Conservation (phyloP, 2,113 vertebrate genomes). For the Osmerus mordax region DNA sequence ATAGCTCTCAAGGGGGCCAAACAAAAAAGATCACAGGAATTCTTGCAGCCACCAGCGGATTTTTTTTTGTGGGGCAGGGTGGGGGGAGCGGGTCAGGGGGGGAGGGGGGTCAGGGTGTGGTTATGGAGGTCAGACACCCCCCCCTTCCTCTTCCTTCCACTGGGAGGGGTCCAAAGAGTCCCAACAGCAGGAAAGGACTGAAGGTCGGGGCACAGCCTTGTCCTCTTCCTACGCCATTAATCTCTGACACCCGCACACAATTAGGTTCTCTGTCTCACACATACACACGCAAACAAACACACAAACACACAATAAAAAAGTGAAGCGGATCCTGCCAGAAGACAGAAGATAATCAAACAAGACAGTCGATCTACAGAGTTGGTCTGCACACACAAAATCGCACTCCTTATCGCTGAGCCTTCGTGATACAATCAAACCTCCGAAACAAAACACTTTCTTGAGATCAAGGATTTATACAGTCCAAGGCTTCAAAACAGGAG, state of each 20-base stretch:
- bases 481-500: too few species aligned
- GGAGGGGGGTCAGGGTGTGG: slow-evolving; percentile 38
- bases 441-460: too few species aligned
- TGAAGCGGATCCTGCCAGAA: not conserved
- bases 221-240: slow-evolving; percentile 53
- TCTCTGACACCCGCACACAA: not conserved
- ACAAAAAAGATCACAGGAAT: slow-evolving; percentile 47
- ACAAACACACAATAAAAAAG: not conserved
- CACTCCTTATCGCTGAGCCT: too few species aligned
- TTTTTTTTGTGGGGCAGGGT: slow-evolving; percentile 33
- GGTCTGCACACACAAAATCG: too few species aligned
- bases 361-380: not conserved
- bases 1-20: slow-evolving; percentile 17
- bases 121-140: slow-evolving; percentile 40
- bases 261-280: not conserved
- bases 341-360: not conserved
- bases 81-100: not conserved
- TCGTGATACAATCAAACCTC: too few species aligned
- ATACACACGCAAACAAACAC: not conserved
- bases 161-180: slow-evolving; percentile 41
- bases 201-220: slow-evolving; percentile 59
- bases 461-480: too few species aligned
- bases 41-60: slow-evolving; percentile 16
- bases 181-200: slow-evolving; percentile 58
- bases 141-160: slow-evolving; percentile 46